Conservation (phyloP, 2,888 invertebrate genomes). For the Sinotaia quadrata region DNA sequence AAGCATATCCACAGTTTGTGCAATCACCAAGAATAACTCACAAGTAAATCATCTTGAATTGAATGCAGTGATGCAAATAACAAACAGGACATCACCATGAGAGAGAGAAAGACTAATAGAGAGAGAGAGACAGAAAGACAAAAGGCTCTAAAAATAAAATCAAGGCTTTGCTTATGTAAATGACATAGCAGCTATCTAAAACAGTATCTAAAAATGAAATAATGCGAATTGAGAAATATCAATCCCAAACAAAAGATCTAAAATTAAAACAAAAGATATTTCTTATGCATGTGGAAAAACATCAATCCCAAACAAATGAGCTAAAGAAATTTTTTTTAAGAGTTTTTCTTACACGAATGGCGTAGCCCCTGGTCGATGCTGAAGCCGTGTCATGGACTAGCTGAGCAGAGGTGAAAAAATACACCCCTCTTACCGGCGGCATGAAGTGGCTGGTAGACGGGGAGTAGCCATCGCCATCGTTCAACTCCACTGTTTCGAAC, state of each 20-base stretch:
- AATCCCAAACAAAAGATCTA: neutral
- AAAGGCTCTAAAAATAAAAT: neutral
- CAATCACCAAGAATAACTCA: neutral
- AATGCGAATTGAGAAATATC: neutral
- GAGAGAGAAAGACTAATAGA: neutral
- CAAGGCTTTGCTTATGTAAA: neutral
- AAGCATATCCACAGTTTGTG: no score
- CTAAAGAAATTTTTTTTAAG: neutral
- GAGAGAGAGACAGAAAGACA: slow-evolving; percentile 5
- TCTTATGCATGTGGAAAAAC: neutral
- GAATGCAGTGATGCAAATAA: neutral
- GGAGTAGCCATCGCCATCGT: slow-evolving; percentile 17
- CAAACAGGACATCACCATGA: neutral
- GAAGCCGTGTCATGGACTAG: slow-evolving; percentile 3
- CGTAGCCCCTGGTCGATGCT: neutral
- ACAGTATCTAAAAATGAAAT: neutral
- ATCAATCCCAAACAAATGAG: neutral
- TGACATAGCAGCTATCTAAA: neutral
- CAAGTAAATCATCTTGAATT: neutral
- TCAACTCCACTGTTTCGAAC: slow-evolving; percentile 13
- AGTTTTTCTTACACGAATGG: neutral
- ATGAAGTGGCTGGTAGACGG: slow-evolving; percentile 6
- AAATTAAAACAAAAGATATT: neutral
- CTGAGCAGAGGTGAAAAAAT: slow-evolving; percentile 12
- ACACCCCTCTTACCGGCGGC: slow-evolving; percentile 4